Evolutionary conservation across 2,888 invertebrate species (phyloP).

Genomic region (Troides helena): DNA sequence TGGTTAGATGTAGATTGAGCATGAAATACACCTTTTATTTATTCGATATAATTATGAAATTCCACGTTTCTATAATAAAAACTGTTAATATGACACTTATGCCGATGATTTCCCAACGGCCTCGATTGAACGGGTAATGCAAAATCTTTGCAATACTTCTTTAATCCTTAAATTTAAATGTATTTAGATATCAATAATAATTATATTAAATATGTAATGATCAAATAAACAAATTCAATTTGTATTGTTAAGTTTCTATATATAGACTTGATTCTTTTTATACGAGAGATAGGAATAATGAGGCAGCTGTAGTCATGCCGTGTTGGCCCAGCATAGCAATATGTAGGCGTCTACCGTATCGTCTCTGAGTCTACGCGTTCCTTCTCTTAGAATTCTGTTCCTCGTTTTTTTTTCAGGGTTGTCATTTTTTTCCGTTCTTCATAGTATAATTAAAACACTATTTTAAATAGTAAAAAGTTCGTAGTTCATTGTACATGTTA

Average conservation of each 20-base stretch:
- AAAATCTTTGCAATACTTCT: neutral
- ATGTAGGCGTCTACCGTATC: slow-evolving; percentile 50
- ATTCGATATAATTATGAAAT: no score
- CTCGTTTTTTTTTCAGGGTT: slow-evolving; percentile 43
- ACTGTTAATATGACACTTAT: neutral
- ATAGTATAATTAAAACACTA: neutral
- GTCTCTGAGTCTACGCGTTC: slow-evolving; percentile 58
- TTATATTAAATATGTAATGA: no score
- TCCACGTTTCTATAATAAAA: no score
- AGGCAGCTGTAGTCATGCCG: slow-evolving; percentile 35
- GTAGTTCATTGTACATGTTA: neutral
- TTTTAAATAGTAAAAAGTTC: neutral
- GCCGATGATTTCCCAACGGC: neutral
- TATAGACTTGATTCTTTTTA: slow-evolving; percentile 13
- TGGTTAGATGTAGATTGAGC: neutral
- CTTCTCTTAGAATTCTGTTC: slow-evolving; percentile 58
- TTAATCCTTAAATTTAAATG: neutral
- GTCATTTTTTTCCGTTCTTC: neutral
- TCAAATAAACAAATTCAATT: neutral
- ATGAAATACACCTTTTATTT: neutral
- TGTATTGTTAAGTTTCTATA: neutral
- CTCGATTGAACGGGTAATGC: neutral
- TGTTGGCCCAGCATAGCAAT: slow-evolving; percentile 38
- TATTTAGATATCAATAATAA: neutral
- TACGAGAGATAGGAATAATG: slow-evolving; percentile 32